Percentiles rank a stretch among this genome's conserved stretches.
Conservation (phyloP, 2,797 vertebrate genomes). For the Emys orbicularis region DNA sequence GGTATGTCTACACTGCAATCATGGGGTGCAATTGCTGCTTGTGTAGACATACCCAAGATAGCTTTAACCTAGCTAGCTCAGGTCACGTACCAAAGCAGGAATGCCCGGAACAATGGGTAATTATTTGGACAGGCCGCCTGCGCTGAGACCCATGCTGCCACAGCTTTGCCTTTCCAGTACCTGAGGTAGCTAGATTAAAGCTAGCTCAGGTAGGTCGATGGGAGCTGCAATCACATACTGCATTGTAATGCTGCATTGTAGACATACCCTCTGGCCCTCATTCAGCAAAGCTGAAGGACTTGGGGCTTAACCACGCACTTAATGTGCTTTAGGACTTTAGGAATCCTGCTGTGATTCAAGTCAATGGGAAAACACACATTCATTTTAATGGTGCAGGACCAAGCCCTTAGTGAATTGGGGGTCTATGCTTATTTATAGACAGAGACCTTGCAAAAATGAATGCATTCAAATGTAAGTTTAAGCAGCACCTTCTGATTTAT, state of each 20-base stretch:
- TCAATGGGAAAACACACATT: background rate
- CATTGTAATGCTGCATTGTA: background rate
- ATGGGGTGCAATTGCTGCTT: too few relatives aligned
- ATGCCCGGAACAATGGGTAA: background rate
- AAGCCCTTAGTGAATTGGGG: background rate
- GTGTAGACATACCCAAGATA: background rate
- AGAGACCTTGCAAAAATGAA: background rate
- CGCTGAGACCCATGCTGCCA: background rate
- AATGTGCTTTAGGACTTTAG: background rate
- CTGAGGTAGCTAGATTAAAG: background rate
- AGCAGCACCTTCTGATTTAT: background rate
- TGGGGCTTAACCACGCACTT: background rate
- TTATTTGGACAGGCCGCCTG: background rate
- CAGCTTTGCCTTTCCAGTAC: background rate
- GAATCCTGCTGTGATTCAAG: background rate
- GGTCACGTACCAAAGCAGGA: background rate
- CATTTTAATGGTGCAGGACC: background rate
- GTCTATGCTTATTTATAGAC: background rate
- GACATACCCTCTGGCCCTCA: background rate
- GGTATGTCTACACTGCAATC: background rate
- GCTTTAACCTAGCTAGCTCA: background rate
- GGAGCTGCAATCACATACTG: background rate
- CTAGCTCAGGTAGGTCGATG: background rate
- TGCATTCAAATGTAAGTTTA: background rate
- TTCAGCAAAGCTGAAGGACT: background rate